These are phyloP conservation scores for Ypsolopha scabrella DNA, from an alignment of 2,888 invertebrate genomes.

Conservation along the genomic window DNA sequence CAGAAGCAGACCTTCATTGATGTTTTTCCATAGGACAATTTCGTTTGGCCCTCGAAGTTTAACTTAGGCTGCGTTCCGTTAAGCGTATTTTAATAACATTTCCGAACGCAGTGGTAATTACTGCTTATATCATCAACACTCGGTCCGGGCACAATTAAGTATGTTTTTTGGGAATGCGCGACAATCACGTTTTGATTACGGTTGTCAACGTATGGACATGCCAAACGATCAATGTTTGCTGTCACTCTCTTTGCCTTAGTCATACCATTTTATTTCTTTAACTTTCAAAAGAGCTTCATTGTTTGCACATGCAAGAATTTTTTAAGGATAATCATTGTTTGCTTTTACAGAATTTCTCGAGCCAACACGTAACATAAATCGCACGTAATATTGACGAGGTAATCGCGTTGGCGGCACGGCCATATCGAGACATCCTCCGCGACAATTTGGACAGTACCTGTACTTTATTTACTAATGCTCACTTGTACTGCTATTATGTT, in stretches of 20 bases:
- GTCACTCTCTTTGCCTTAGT: too few relatives aligned
- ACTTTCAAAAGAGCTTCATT: too few relatives aligned
- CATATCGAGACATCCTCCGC: slow-evolving; percentile 19
- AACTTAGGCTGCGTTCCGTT: slow-evolving; percentile 32
- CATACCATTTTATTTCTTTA: too few relatives aligned
- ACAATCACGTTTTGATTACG: slow-evolving; percentile 64
- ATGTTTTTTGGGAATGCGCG: slow-evolving; percentile 51
- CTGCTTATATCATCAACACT: slow-evolving; percentile 64
- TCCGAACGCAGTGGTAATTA: slow-evolving; percentile 56
- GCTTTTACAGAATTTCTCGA: too few relatives aligned
- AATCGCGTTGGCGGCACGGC: slow-evolving; percentile 16
- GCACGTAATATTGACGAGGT: too few relatives aligned
- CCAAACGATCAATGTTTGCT: neutral
- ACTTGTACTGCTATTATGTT: slow-evolving; percentile 33
- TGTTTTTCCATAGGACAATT: neutral
- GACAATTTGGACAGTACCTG: slow-evolving; percentile 19
- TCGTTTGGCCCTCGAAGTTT: slow-evolving; percentile 9
- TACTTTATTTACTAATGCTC: slow-evolving; percentile 25
- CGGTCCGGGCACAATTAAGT: slow-evolving; percentile 56
- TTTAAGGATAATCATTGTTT: too few relatives aligned
- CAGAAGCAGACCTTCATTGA: neutral
- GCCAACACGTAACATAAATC: too few relatives aligned
- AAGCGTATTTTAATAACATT: slow-evolving; percentile 68
- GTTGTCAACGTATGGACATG: slow-evolving; percentile 41
- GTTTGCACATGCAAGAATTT: too few relatives aligned